phyloP scores from a whole-genome alignment of 2,797 vertebrate genomes.

The Neosilurus hyrtlii region DNA sequence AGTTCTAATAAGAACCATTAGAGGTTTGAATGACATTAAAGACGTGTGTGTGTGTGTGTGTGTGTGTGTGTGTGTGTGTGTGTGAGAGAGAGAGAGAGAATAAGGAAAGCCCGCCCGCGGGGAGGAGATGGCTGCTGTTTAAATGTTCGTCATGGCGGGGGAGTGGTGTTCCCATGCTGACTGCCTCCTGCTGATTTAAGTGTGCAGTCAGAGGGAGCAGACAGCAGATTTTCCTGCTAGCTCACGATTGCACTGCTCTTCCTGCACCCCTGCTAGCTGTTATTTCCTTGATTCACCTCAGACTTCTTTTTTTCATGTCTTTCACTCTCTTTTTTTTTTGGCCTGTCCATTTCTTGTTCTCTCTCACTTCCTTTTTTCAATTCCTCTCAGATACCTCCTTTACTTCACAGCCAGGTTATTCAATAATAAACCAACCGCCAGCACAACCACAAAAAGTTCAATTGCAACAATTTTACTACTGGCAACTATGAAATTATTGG shows the following conservation, averaged over 20 bases:
- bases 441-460: background rate
- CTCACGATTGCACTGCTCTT: slow-evolving; percentile 18
- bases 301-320: background rate
- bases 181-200: slow-evolving; percentile 49
- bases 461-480: background rate
- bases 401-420: background rate
- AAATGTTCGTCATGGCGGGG: slow-evolving; percentile 27
- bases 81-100: slow-evolving; percentile 10
- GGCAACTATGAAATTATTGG: background rate
- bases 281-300: slow-evolving; percentile 29
- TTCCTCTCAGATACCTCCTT: background rate
- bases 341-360: background rate
- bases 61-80: slow-evolving; percentile 34
- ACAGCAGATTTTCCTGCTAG: slow-evolving; percentile 20
- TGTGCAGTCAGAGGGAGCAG: slow-evolving; percentile 33
- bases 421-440: background rate
- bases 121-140: slow-evolving; percentile 55
- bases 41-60: slow-evolving; percentile 16
- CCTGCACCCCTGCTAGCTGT: slow-evolving; percentile 30
- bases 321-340: background rate
- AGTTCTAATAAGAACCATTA: slow-evolving; percentile 66
- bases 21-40: slow-evolving; percentile 65
- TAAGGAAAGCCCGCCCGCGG: slow-evolving; percentile 57
- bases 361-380: background rate
- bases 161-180: slow-evolving; percentile 35